phyloP scores from a whole-genome alignment of 1,140 invertebrate genomes.

The Diorhabda sublineata region DNA sequence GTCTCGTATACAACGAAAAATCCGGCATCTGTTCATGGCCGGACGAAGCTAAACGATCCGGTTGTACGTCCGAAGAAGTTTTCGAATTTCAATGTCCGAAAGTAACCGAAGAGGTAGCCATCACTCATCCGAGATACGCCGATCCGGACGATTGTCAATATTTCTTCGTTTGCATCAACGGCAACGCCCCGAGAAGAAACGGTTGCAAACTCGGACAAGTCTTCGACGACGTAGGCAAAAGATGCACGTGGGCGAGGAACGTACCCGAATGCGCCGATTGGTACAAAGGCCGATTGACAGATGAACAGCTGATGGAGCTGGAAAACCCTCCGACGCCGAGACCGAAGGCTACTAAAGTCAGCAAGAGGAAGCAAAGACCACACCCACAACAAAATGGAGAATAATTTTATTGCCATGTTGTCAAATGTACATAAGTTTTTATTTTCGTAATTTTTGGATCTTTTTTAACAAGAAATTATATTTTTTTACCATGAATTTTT shows the following conservation, averaged over 20 bases:
- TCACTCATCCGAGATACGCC: conserved; percentile 79
- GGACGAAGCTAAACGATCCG: conserved; percentile 81
- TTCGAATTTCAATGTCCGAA: conserved; percentile 83
- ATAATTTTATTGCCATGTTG: neutral
- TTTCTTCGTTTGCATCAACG: conserved; percentile 89
- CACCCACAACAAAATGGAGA: neutral
- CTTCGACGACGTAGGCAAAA: conserved; percentile 77
- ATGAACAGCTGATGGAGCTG: conserved; percentile 69
- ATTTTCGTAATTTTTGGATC: neutral
- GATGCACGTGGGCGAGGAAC: conserved; percentile 83
- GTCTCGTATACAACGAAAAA: conserved; percentile 83
- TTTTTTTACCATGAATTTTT: neutral
- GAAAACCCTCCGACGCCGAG: conserved; percentile 69
- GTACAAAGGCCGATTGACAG: conserved; percentile 81
- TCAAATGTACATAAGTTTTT: neutral
- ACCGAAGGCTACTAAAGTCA: conserved; percentile 52
- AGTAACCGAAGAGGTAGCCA: conserved; percentile 64
- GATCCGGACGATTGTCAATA: conserved; percentile 88
- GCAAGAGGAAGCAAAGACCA: conserved; percentile 53
- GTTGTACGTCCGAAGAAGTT: conserved; percentile 77
- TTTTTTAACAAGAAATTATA: neutral
- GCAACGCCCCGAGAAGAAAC: conserved; percentile 72
- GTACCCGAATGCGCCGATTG: conserved; percentile 86
- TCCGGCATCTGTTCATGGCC: conserved; percentile 89
- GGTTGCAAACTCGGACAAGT: conserved; percentile 88